Percentiles rank a stretch among this genome's conserved stretches.
Evolutionary conservation across 2,797 vertebrate species (phyloP).

Genomic region (Amblyopsis hoosieri): DNA sequence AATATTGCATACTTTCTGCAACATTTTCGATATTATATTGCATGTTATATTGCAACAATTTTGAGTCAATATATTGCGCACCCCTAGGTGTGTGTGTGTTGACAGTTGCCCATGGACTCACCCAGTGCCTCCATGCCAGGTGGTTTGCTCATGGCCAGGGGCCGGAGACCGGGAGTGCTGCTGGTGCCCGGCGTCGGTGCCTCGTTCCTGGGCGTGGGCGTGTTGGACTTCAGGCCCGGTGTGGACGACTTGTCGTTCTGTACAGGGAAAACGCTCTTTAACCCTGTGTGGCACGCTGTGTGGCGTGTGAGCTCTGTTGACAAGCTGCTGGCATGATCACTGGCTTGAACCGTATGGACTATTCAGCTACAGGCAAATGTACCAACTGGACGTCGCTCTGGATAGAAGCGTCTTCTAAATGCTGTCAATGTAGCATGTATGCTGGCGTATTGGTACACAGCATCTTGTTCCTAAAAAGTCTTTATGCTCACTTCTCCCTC

Average conservation of each 20-base stretch:
- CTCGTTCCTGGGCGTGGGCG: conserved; percentile 91
- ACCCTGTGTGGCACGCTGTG: neutral
- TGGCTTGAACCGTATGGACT: too few species aligned
- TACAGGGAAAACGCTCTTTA: conserved; percentile 42
- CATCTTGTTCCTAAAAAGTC: conserved; percentile 18
- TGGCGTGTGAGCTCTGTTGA: too few species aligned
- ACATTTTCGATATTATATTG: too few species aligned
- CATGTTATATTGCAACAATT: too few species aligned
- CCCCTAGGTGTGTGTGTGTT: neutral
- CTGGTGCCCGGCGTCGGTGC: conserved; percentile 93
- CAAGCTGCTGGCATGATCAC: too few species aligned
- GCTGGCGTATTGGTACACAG: too few species aligned
- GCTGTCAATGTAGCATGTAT: too few species aligned
- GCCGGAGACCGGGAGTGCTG: conserved; percentile 89
- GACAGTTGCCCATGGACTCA: conserved; percentile 44
- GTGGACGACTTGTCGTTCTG: conserved; percentile 96
- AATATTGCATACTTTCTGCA: too few species aligned
- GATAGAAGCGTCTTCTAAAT: too few species aligned
- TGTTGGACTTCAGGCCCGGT: conserved; percentile 94
- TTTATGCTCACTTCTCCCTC: conserved; percentile 11
- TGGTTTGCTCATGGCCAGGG: conserved; percentile 86
- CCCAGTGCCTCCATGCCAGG: conserved; percentile 90
- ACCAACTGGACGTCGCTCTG: too few species aligned
- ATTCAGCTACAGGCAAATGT: too few species aligned
- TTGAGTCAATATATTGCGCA: too few species aligned